A percentile compares a stretch with the other conserved stretches of the same genome.
Conservation (phyloP, 2,797 vertebrate genomes). For the Erethizon dorsatum region DNA sequence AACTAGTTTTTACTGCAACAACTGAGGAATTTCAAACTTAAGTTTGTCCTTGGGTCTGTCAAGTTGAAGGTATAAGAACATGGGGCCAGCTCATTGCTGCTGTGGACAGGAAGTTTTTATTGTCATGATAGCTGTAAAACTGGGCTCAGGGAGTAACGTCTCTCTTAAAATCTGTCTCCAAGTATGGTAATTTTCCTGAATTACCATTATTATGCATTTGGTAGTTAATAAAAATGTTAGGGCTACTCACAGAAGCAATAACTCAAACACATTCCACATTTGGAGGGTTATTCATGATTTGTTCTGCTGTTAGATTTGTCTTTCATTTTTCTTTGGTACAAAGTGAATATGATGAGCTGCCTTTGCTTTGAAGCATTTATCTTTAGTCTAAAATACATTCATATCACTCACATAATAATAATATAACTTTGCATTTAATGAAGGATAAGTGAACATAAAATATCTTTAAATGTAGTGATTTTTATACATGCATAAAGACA, state of each 20-base stretch:
- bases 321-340: slow-evolving; percentile 66
- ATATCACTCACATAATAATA: background rate
- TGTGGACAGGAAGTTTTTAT: background rate
- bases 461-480: slow-evolving; percentile 17
- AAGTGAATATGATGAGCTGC: background rate
- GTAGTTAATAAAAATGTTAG: slow-evolving; percentile 78
- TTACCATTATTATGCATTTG: slow-evolving; percentile 70
- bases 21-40: background rate
- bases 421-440: background rate
- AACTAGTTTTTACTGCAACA: background rate
- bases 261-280: slow-evolving; percentile 51
- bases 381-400: slow-evolving; percentile 38
- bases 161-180: slow-evolving; percentile 55
- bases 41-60: background rate
- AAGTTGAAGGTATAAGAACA: background rate
- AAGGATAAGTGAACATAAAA: background rate
- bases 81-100: background rate
- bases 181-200: slow-evolving; percentile 56
- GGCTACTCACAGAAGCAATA: slow-evolving; percentile 48
- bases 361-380: slow-evolving; percentile 61
- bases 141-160: slow-evolving; percentile 31
- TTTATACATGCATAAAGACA: background rate
- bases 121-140: background rate
- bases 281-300: slow-evolving; percentile 30
- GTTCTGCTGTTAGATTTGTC: slow-evolving; percentile 38